Evolutionary conservation across 2,888 invertebrate species (phyloP).

Genomic region (Ochropacha duplaris): DNA sequence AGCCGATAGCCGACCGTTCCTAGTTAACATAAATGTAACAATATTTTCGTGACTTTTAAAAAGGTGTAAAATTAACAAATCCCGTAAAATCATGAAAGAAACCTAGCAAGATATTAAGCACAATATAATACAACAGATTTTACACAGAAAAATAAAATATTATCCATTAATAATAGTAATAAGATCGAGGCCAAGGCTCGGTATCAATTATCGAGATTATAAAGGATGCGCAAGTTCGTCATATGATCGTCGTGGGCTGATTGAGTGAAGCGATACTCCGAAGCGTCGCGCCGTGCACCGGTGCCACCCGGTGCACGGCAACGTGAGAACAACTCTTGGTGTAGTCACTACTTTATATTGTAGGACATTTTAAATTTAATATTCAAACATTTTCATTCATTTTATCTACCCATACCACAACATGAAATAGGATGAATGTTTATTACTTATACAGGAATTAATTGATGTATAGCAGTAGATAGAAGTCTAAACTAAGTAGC

Average conservation of each 20-base stretch:
- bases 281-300: slow-evolving; percentile 16
- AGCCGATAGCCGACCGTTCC: too few species aligned
- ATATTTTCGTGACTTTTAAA: too few species aligned
- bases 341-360: background rate
- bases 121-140: background rate
- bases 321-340: slow-evolving; percentile 19
- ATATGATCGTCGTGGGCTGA: slow-evolving; percentile 43
- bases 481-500: too few species aligned
- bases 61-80: too few species aligned
- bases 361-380: background rate
- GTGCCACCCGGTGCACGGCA: slow-evolving; percentile 11
- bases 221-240: slow-evolving; percentile 24
- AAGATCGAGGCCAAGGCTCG: background rate
- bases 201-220: slow-evolving; percentile 39
- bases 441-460: too few species aligned
- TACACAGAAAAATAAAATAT: background rate
- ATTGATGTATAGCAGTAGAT: too few species aligned
- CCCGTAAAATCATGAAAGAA: too few species aligned
- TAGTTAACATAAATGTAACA: too few species aligned
- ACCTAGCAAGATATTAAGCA: too few species aligned
- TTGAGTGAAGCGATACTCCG: slow-evolving; percentile 46
- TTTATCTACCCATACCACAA: too few species aligned
- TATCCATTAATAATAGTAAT: background rate
- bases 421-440: too few species aligned
- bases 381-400: too few species aligned